Evolutionary conservation across 2,113 vertebrate species (phyloP), one percentile per base, ranked within the genome.

Genomic region (Phalacrocorax brasilianus): DNA sequence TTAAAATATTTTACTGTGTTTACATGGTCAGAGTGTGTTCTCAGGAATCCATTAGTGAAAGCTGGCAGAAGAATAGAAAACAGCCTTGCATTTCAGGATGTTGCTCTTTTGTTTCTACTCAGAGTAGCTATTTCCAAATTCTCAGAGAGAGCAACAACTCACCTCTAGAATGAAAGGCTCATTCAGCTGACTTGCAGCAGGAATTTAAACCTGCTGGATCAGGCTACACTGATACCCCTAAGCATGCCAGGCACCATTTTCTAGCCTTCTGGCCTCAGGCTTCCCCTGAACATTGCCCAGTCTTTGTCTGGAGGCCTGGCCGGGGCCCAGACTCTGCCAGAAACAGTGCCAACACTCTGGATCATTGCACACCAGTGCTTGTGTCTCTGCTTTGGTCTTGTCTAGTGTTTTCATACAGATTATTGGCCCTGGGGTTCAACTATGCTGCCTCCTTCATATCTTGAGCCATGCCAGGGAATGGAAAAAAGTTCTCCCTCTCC

Each of bases 191-290:
- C 40, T 50, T 65, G 23, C 26, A 56, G 17, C 26, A 38, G 19
- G 32, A 63, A 13, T 72, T 93, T 53, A 62, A 49, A 32, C 44
- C 61, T 67, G 70, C 13, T 86, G 67, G 14, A 72, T 67, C 24
- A 20, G n/a, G n/a, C 21, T 49, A 12, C 52, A 30, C 7, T 0
- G 0, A 52, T 16, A 40, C 11, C 12, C 11, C 16, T 56, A 44
- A 70, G 87, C 7, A 32, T 1, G 12, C 27, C 42, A 47, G 28
- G 14, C 17, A 42, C 7, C 2, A 20, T 63, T 47, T 55, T 45
- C 21, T 16, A 32, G 13, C 27, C 22, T 55, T 70, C 74, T 44
- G 42, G 23, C 20, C 33, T 78, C 1, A 0, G n/a, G 18, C 15
- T 83, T 5, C 32, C 24, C 28, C 35, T 88, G 32, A 14, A 44